These are phyloP conservation scores for Acrocephalus scirpaceus DNA, from an alignment of 2,797 vertebrate species.

Conservation along the genomic window DNA sequence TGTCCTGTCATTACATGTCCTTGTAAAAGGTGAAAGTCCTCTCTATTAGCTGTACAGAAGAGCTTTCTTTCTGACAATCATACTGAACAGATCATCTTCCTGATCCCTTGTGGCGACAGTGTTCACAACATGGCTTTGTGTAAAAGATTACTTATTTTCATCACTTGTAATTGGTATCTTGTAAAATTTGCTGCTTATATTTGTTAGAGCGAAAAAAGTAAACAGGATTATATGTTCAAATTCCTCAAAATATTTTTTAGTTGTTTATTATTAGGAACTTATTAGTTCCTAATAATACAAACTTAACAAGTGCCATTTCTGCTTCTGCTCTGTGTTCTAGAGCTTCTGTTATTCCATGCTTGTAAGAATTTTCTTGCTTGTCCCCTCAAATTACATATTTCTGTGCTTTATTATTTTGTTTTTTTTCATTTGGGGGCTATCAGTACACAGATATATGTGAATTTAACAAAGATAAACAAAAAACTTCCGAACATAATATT, in stretches of 20 bases:
- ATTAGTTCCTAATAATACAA: neutral
- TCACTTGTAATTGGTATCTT: neutral
- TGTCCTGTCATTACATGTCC: neutral
- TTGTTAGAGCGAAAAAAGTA: neutral
- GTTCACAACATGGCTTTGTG: neutral
- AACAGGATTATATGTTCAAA: neutral
- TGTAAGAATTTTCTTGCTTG: neutral
- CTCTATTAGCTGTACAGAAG: neutral
- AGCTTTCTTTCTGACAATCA: neutral
- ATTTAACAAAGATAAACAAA: neutral
- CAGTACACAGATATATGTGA: neutral
- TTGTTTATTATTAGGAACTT: neutral
- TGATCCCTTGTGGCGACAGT: neutral
- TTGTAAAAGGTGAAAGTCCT: neutral
- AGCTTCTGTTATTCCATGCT: neutral
- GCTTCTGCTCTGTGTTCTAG: neutral
- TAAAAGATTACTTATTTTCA: neutral
- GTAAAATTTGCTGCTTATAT: neutral
- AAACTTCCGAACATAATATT: neutral
- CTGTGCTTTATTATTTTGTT: neutral
- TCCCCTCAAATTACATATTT: fast-evolving
- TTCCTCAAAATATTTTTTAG: neutral
- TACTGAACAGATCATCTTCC: neutral
- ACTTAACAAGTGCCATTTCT: neutral
- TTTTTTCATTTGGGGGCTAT: neutral